These are phyloP conservation scores for Aphaenogaster ashmeadi DNA, from an alignment of 1,140 invertebrate genomes.

Conservation along the genomic window DNA sequence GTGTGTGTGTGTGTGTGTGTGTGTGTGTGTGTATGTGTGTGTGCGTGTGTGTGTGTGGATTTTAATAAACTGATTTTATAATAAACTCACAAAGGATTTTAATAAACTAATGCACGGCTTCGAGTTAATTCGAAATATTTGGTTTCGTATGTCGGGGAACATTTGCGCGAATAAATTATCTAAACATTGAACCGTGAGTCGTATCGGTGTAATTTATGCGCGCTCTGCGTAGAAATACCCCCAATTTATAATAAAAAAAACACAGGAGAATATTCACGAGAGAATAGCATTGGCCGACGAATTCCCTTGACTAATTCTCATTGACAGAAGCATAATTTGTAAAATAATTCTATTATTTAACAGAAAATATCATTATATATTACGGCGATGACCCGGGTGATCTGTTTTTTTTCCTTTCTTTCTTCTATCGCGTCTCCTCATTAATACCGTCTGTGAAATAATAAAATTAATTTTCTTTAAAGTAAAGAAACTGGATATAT, in stretches of 20 bases:
- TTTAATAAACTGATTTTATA: too few species aligned
- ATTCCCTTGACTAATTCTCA: background rate
- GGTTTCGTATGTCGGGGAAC: background rate
- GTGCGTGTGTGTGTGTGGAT: too few species aligned
- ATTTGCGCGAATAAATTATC: conserved; percentile 15
- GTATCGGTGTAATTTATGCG: background rate
- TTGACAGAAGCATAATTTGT: background rate
- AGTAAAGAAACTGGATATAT: background rate
- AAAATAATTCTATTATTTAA: conserved; percentile 10
- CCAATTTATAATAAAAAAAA: background rate
- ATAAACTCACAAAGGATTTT: background rate
- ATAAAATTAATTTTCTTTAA: background rate
- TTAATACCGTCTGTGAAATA: background rate
- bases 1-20: too few species aligned
- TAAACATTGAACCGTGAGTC: conserved; percentile 9
- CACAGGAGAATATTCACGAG: background rate
- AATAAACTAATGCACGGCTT: background rate
- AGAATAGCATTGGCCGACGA: background rate
- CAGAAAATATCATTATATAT: background rate
- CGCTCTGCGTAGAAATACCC: background rate
- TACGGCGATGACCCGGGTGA: too few species aligned
- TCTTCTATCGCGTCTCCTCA: too few species aligned
- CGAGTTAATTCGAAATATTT: background rate
- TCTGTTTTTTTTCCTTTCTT: too few species aligned
- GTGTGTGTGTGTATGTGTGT: too few species aligned